These are phyloP conservation scores for Anguilla pacifica DNA, from an alignment of 2,797 vertebrate species.

Conservation along the genomic window DNA sequence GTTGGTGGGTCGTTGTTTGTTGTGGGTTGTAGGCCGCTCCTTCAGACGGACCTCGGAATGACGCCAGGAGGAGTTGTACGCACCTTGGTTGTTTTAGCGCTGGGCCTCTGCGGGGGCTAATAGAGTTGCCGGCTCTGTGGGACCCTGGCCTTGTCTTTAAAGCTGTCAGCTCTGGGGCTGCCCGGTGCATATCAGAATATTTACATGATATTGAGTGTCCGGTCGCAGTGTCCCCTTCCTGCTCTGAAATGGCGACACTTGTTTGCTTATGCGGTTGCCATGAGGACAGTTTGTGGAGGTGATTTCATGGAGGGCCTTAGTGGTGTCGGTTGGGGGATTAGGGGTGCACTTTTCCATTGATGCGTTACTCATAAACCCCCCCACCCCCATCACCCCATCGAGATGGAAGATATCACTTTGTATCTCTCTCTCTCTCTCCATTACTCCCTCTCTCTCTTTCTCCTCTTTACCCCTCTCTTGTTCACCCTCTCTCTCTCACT, in stretches of 20 bases:
- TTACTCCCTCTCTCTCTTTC: background rate
- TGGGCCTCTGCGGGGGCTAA: slow-evolving; percentile 60
- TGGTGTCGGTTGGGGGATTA: slow-evolving; percentile 20
- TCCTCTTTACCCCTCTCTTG: background rate
- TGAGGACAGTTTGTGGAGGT: slow-evolving; percentile 62
- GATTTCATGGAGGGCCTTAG: slow-evolving; percentile 58
- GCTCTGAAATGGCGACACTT: slow-evolving; percentile 66
- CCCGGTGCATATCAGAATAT: slow-evolving; percentile 72
- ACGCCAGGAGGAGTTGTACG: slow-evolving; percentile 50
- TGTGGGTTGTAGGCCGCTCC: background rate
- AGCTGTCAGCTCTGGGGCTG: slow-evolving; percentile 68
- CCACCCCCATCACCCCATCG: background rate
- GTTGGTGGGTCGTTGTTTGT: background rate
- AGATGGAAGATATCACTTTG: slow-evolving; percentile 29
- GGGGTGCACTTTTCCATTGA: slow-evolving; percentile 15
- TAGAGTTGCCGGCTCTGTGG: slow-evolving; percentile 64
- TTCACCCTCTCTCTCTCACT: background rate
- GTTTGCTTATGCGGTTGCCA: slow-evolving; percentile 77
- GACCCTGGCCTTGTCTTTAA: slow-evolving; percentile 64
- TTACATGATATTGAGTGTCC: slow-evolving; percentile 77
- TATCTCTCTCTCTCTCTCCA: background rate
- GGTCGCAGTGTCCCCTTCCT: slow-evolving; percentile 52
- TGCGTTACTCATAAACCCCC: background rate
- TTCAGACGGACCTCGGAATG: slow-evolving; percentile 56
- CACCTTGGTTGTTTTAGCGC: slow-evolving; percentile 64